Evolutionary conservation across 1,140 invertebrate species (phyloP), one percentile per base, ranked within the genome.

Genomic region (Hyles vespertilio): DNA sequence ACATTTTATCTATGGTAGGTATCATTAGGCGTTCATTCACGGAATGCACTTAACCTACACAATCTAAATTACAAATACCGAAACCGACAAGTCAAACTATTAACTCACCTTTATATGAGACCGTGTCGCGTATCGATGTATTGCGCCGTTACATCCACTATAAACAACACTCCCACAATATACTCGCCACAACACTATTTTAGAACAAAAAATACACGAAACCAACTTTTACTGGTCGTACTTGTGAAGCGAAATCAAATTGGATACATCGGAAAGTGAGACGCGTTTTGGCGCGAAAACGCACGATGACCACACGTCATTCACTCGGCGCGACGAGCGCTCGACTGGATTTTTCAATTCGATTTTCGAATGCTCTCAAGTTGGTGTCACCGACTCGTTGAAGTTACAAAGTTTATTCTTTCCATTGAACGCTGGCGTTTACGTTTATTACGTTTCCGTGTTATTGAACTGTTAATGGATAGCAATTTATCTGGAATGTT

Each of bases 261-360:
- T 46, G 40, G 40, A 55, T 56, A 63, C 58, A 32, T 61, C 61
- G 66, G 47, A 65, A 64, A 66, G 63, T 66, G 48, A 57, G 32
- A 61, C 60, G 58, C 61, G 67, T 70, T 73, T 73, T 74, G 63
- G 69, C 77, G 79, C 65, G 67, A 67, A 72, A 73, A 65, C 58
- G 56, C 58, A 52, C 10, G 59, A 56, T 43, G 11, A 22, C 22
- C 3, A 59, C 36, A 73, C 77, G 73, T 70, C 61, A 61, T 34
- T 48, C 54, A 51, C 22, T 12, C 10, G 50, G 51, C 77, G 71
- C 74, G 60, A 54, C 60, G 65, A 61, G 74, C 80, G 74, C 61
- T 67, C 58, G 51, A 82, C 79, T 82, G 71, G 63, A n/a, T 40
- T 40, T 40, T 40, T 40, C 36, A 40, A 48, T 51, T 51, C 44